Evolutionary conservation across 1,140 invertebrate genomes (phyloP), one percentile per base, ranked within the genome.

Genomic region (Drosophila repleta): DNA sequence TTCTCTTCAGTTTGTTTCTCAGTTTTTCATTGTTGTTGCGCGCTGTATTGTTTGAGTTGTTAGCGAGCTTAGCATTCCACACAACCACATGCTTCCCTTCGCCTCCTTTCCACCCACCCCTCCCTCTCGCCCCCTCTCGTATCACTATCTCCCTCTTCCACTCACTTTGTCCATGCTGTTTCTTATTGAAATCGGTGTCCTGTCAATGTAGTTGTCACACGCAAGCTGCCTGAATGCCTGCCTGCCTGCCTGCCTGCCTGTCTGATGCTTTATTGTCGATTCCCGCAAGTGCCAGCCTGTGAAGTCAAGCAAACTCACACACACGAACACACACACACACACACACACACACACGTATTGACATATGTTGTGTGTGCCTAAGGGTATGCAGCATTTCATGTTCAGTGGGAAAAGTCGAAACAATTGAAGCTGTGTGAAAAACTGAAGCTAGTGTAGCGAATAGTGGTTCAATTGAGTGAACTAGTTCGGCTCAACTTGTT

Each of bases 131-230:
- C 3, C 21, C 2, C 45, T 11, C n/a, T 24, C n/a, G 3, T 3
- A 4, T 35, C 43, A 11, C 17, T n/a, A 13, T 4, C 18, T 13
- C 21, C 21, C 41, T 6, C 17, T 26, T 7, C 10, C 1, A 0
- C 2, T 39, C 6, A 10, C n/a, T 11, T 7, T 49, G 15, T 21
- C 5, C 17, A 10, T 10, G 32, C 32, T 43, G 49, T 52, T 15
- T 43, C 4, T 57, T 57, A 48, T 61, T 67, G 32, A 73, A 72
- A 73, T 60, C 55, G 64, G 32, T 73, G 60, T 56, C 17, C 41
- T 67, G 64, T 73, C 64, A 61, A 67, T 68, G 56, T 61, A 61
- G 49, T 55, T 68, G 70, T 73, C 64, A 73, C 46, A 39, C 46
- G 7, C 63, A 60, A 67, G 48, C 26, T 57, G 18, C n/a, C n/a